Base-by-base conservation (phyloP, 37 sponge, comb jelly and placozoan genomes). In the Axinella damicornis region DNA sequence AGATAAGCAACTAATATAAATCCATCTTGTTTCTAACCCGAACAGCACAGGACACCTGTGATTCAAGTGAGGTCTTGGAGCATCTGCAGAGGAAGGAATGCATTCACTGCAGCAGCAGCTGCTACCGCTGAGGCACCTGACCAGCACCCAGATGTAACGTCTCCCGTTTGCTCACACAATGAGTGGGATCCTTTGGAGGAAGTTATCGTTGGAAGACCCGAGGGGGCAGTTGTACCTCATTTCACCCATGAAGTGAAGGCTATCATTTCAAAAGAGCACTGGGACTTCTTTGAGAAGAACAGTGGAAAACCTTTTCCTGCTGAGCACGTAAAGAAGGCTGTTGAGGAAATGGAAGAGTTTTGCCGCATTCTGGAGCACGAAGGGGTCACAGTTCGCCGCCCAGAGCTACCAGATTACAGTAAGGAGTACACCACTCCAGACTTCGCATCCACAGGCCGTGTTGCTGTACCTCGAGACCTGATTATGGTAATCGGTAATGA, bases 401-500 rank as follows among this genome's bases (percentile, higher is more conserved):
- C 90, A 33, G 85, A 89, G 24, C 20, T 77, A 19, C 0, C 69
- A 5, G 85, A 89, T 54, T 69, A 56, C 35, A 41, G 78, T 34
- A 69, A 76, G 4, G 80, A 52, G 9, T 89, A 85, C 85, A 53
- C n/a, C 22, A 89, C 90, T 24, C 90, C 90, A 27, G 90, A 89
- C 62, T 89, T 89, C 71, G 37, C 41, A 27, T 65, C 79, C 15
- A 58, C 56, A 0, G 20, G 68, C 59, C 74, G 9, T 9, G 9
- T 74, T 24, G 80, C 87, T 13, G 79, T 87, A 74, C 80, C 87
- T 63, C 71, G 94, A 18, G 94, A 94, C 78, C 57, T 90, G 74
- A 38, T 90, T 37, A 41, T 86, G 70, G 84, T 89, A 25, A 73
- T 94, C 32, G 94, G 94, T 52, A 64, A 94, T 37, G 88, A 94